Percentiles rank a stretch among this genome's conserved stretches.
phyloP scores from a whole-genome alignment of 2,888 invertebrate genomes.

The Tubiluchus corallicola region DNA sequence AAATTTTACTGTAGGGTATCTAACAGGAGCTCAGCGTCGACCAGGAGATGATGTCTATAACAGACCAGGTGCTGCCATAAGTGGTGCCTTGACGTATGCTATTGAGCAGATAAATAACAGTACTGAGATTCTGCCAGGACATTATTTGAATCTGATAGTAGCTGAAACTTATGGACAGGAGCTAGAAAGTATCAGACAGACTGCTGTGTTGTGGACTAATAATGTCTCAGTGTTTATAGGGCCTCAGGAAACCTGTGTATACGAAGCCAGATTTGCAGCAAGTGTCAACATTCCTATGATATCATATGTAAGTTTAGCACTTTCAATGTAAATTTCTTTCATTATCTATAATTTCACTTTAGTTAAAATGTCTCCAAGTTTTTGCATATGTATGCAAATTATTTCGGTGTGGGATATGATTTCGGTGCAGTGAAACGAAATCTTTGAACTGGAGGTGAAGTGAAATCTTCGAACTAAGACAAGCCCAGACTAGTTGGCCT shows the following conservation, averaged over 20 bases:
- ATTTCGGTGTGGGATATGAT: too few species aligned
- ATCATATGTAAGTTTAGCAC: constrained; percentile 86
- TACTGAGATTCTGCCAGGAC: constrained; percentile 41
- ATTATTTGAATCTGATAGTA: constrained; percentile 54
- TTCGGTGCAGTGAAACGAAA: too few species aligned
- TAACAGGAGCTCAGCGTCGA: constrained; percentile 61
- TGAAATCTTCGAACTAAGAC: too few species aligned
- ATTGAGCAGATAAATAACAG: constrained; percentile 52
- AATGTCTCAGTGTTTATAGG: constrained; percentile 76
- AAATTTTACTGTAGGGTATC: constrained; percentile 62
- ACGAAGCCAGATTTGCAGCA: constrained; percentile 80
- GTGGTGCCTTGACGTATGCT: constrained; percentile 70
- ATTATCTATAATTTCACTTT: too few species aligned
- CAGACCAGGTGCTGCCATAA: constrained; percentile 49
- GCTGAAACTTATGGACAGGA: constrained; percentile 83
- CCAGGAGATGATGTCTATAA: constrained; percentile 53
- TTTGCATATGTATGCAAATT: too few species aligned
- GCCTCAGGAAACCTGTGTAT: constrained; percentile 69
- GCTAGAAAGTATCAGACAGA: constrained; percentile 60
- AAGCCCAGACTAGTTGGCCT: too few species aligned
- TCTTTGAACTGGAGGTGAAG: too few species aligned
- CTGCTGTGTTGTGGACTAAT: constrained; percentile 60
- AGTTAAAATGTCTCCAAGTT: too few species aligned
- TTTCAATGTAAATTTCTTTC: too few species aligned
- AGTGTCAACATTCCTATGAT: constrained; percentile 88